Base-by-base conservation (phyloP, 2,797 vertebrate species). In the Dendrocincla fuliginosa region DNA sequence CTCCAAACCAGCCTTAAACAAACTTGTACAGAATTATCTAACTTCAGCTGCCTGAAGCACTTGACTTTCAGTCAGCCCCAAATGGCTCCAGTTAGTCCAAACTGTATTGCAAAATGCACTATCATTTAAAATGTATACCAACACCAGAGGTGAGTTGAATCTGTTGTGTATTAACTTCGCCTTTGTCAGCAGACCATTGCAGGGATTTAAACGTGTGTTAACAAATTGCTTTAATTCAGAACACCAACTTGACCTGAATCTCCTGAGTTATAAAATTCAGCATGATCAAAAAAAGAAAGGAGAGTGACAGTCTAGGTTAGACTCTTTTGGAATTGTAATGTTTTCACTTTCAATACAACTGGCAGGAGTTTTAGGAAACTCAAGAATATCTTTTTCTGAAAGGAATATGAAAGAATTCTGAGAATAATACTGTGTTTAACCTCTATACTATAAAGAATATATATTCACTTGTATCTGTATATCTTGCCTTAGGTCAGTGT, bases 151-250 rank as follows among this genome's bases (percentile, higher is more conserved):
- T 70, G n/a, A 42, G 27, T 84, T 68, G 71, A 93, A 81, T 83
- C 71, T 33, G 30, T 69, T 73, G 27, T 3, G 7, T 61, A 47
- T 84, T 86, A 95, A 89, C 44, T 79, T 65, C 80, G 44, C 35
- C 39, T 84, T 93, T 92, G 53, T 96, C 91, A 96, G 74, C 52
- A 77, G 85, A 90, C 76, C 55, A 47, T 93, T 70, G 42, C 53
- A 75, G 68, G 57, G 53, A 84, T 93, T 78, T 92, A 83, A 91
- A 79, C 0, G 5, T 63, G 16, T 91, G 65, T 89, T 95, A 93
- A 79, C 89, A 93, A 90, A 93, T 83, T 82, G 70, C 77, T 23
- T 92, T 88, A 68, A 52, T 87, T 77, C 80, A 61, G 63, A 88
- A 55, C 41, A 64, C 32, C 35, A 57, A 20, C 53, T 84, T 88